Percentiles rank a stretch among this genome's conserved stretches.
Evolutionary conservation across 2,797 vertebrate species (phyloP).

Genomic region (Sitta carolinensis): DNA sequence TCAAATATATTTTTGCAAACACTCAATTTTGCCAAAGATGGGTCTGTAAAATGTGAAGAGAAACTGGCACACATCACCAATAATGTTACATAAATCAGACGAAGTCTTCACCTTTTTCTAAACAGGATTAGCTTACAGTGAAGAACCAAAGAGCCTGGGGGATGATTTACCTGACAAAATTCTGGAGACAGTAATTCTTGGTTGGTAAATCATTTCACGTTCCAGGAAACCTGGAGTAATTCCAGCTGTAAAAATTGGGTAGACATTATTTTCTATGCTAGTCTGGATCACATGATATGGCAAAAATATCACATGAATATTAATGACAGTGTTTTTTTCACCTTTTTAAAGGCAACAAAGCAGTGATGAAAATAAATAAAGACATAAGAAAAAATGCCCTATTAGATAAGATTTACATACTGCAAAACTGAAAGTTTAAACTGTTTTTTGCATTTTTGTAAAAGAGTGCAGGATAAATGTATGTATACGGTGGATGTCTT

Average conservation of each 20-base stretch:
- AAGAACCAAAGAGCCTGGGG: constrained; percentile 33
- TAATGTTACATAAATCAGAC: constrained; percentile 56
- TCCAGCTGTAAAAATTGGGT: background rate
- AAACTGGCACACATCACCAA: background rate
- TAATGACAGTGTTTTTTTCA: background rate
- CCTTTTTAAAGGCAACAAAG: background rate
- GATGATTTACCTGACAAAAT: constrained; percentile 26
- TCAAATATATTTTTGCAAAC: constrained; percentile 66
- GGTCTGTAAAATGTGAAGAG: background rate
- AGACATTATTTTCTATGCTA: background rate
- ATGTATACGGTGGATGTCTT: background rate
- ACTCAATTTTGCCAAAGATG: constrained; percentile 57
- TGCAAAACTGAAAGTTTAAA: background rate
- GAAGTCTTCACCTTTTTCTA: constrained; percentile 42
- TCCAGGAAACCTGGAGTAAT: constrained; percentile 3
- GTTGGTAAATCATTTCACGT: constrained; percentile 22
- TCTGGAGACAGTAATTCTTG: background rate
- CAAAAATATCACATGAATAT: background rate
- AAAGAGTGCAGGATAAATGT: background rate
- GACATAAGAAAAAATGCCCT: background rate
- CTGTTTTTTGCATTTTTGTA: background rate
- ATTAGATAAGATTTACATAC: background rate
- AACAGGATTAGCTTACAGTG: constrained; percentile 20
- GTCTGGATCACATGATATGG: background rate
- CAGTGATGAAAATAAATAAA: background rate